Conservation (phyloP, 2,113 vertebrate genomes). For the Bos taurus region ARS-UCD2.0 NC_037357.1:22825501-22826000, state of each 20-base stretch:
- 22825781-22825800: background rate
- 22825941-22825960: background rate
- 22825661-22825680: background rate
- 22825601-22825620: background rate
- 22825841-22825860: background rate
- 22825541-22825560: background rate
- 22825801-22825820: background rate
- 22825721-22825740: background rate
- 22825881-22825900: background rate
- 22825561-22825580: background rate
- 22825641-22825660: background rate
- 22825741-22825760: background rate
- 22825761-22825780: background rate
- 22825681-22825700: background rate
- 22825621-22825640: background rate
- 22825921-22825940: background rate
- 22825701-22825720: background rate
- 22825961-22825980: background rate
- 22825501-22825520: background rate
- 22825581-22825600: background rate
- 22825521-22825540: background rate
- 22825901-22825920: background rate
- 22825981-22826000: background rate
- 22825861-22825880: background rate
- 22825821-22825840: background rate